A percentile compares a stretch with the other conserved stretches of the same genome.
phyloP scores from a whole-genome alignment of 2,888 invertebrate genomes.

The Anticlea derivata region DNA sequence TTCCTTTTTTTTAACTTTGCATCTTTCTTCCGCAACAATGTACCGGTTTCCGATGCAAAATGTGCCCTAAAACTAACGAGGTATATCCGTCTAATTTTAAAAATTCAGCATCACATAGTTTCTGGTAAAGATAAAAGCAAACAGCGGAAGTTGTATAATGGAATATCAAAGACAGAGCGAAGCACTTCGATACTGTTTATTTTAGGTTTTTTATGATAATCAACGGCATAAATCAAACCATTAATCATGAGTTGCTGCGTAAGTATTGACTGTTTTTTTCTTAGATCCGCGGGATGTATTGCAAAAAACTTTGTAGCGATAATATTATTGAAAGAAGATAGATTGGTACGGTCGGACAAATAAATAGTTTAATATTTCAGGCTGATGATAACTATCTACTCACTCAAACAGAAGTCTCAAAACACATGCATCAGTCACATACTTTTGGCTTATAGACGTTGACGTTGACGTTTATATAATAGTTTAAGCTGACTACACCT shows the following conservation, averaged over 20 bases:
- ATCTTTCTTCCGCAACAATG: no score
- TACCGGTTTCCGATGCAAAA: no score
- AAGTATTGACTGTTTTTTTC: slow-evolving; percentile 51
- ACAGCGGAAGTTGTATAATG: slow-evolving; percentile 43
- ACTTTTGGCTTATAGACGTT: no score
- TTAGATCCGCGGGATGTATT: slow-evolving; percentile 21
- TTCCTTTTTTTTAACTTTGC: no score
- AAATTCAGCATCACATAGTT: slow-evolving; percentile 29
- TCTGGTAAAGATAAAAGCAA: slow-evolving; percentile 25
- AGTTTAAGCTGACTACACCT: no score
- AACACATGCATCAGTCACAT: no score
- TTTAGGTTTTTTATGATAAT: slow-evolving; percentile 40
- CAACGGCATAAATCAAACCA: slow-evolving; percentile 50
- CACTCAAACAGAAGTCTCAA: no score
- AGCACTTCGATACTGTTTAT: slow-evolving; percentile 41
- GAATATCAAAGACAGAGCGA: slow-evolving; percentile 38
- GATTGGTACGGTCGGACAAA: background rate
- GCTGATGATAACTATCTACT: no score
- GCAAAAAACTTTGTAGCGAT: slow-evolving; percentile 19
- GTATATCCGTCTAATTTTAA: background rate
- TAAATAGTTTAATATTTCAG: background rate
- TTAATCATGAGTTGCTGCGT: slow-evolving; percentile 53
- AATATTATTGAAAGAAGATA: slow-evolving; percentile 5
- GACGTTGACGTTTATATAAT: no score
- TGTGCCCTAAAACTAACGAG: no score